Evolutionary conservation across 2,888 invertebrate species (phyloP).

Genomic region (Dorcus parallelipipedus): DNA sequence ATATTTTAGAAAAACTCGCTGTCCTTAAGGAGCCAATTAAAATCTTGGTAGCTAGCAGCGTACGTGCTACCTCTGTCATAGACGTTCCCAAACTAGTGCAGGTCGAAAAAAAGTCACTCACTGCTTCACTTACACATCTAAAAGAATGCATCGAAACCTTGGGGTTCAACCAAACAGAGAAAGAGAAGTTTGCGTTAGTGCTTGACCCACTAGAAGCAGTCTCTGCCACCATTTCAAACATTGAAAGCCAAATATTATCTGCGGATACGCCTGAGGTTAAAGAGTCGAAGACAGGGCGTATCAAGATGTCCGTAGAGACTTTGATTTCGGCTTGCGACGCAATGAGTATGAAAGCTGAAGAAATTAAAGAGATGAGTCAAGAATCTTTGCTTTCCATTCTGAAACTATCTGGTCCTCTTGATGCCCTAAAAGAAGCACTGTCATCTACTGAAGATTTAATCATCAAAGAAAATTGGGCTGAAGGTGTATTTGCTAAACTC

Average conservation of each 20-base stretch:
- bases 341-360: background rate
- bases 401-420: background rate
- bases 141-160: constrained; percentile 15
- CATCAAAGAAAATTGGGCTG: background rate
- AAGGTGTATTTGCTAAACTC: background rate
- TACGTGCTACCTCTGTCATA: background rate
- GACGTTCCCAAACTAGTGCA: background rate
- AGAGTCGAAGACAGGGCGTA: background rate
- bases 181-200: background rate
- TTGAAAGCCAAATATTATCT: background rate
- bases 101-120: background rate
- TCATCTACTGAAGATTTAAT: background rate
- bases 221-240: background rate
- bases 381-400: background rate
- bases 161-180: constrained; percentile 1
- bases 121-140: background rate
- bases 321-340: background rate
- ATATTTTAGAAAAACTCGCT: background rate
- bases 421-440: background rate
- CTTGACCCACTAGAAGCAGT: background rate
- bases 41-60: background rate
- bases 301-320: background rate
- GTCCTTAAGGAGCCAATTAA: background rate
- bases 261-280: background rate
- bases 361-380: background rate